Conservation (phyloP, 2,113 vertebrate genomes). For the Syngnathus typhle region DNA sequence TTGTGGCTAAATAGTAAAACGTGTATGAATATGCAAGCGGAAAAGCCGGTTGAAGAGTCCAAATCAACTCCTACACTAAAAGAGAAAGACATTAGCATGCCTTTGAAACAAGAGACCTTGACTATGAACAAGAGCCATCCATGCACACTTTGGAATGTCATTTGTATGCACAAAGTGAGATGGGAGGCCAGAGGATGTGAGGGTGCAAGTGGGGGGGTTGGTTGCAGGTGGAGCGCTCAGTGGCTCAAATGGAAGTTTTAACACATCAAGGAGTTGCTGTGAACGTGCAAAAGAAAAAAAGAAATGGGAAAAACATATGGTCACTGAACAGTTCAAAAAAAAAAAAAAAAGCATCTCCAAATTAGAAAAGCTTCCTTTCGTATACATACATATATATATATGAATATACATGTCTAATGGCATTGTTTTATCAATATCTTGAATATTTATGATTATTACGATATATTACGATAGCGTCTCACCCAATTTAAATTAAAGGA, state of each 20-base stretch:
- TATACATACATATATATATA: too few species aligned
- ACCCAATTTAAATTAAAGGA: too few species aligned
- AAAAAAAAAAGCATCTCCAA: background rate
- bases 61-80: slow-evolving; percentile 64
- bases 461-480: too few species aligned
- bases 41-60: slow-evolving; percentile 52
- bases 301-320: slow-evolving; percentile 6
- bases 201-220: slow-evolving; percentile 27
- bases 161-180: slow-evolving; percentile 65
- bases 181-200: slow-evolving; percentile 57
- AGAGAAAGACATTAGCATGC: slow-evolving; percentile 63
- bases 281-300: slow-evolving; percentile 20
- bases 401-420: too few species aligned
- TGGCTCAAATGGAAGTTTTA: slow-evolving; percentile 37
- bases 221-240: slow-evolving; percentile 56
- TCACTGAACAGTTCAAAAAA: background rate
- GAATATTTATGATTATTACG: too few species aligned
- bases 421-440: too few species aligned
- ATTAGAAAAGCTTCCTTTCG: background rate
- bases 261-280: slow-evolving; percentile 31
- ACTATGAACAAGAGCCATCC: slow-evolving; percentile 57
- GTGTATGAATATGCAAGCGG: slow-evolving; percentile 58
- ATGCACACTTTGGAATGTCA: slow-evolving; percentile 65
- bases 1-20: slow-evolving; percentile 23
- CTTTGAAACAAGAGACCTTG: slow-evolving; percentile 70